Conservation (phyloP, 1,140 invertebrate species). For the Bombus impatiens region DNA sequence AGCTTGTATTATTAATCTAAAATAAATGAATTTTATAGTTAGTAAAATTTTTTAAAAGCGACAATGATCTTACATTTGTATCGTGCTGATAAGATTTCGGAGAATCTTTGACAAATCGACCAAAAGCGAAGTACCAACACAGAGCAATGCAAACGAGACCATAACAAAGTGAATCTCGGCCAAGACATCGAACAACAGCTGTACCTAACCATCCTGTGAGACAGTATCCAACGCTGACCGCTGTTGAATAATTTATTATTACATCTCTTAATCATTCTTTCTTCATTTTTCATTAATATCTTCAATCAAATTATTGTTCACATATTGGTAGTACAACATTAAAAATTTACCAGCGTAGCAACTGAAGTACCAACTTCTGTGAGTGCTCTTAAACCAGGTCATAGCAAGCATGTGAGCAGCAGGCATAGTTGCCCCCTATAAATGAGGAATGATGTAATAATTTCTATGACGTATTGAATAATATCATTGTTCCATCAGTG, state of each 20-base stretch:
- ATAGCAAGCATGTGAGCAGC: conserved; percentile 85
- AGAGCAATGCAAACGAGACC: conserved; percentile 83
- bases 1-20: not conserved
- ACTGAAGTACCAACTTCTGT: conserved; percentile 84
- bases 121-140: conserved; percentile 88
- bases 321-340: not conserved
- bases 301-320: not conserved
- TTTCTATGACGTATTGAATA: not conserved
- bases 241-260: conserved; percentile 69
- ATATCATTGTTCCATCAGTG: not conserved
- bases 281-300: no score
- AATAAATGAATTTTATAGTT: not conserved
- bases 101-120: conserved; percentile 86
- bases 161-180: conserved; percentile 85
- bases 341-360: conserved; percentile 82
- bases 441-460: conserved; percentile 35
- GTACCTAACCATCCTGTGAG: conserved; percentile 84
- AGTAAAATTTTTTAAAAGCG: no score
- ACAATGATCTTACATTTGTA: conserved; percentile 75
- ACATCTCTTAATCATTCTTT: not conserved
- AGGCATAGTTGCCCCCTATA: conserved; percentile 84
- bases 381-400: conserved; percentile 84
- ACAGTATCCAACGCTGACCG: conserved; percentile 84
- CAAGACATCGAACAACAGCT: conserved; percentile 81
- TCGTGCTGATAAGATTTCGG: conserved; percentile 81